Percentiles rank a stretch among this genome's conserved stretches.
phyloP scores from a whole-genome alignment of 2,888 invertebrate species.

The Doris montereyensis region DNA sequence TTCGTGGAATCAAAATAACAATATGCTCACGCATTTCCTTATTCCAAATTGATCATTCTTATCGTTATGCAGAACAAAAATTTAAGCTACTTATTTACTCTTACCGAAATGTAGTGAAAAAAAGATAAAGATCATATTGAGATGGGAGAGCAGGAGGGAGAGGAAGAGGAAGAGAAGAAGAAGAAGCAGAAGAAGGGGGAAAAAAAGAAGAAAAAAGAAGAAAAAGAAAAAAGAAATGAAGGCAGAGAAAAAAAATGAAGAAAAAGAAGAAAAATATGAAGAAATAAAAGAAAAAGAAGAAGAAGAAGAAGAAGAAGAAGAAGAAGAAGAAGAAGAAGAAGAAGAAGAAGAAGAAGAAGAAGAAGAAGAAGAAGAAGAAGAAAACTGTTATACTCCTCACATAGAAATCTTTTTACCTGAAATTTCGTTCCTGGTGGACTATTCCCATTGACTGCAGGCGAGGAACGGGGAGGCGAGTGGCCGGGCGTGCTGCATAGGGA shows the following conservation, averaged over 20 bases:
- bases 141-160: too few relatives aligned
- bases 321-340: constrained; percentile 17
- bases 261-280: constrained; percentile 7
- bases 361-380: constrained; percentile 23
- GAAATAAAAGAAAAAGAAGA: neutral
- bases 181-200: neutral
- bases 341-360: constrained; percentile 10
- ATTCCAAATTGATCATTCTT: too few relatives aligned
- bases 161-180: neutral
- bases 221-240: neutral
- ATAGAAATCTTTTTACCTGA: neutral
- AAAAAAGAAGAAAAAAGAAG: neutral
- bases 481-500: too few relatives aligned
- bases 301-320: constrained; percentile 17
- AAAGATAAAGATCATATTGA: too few relatives aligned
- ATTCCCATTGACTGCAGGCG: neutral
- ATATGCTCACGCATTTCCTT: too few relatives aligned
- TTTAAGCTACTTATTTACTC: too few relatives aligned
- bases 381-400: neutral
- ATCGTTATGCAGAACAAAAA: too few relatives aligned
- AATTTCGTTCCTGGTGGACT: neutral
- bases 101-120: too few relatives aligned
- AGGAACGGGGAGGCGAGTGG: too few relatives aligned
- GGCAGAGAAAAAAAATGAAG: neutral
- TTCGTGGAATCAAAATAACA: too few relatives aligned